These are phyloP conservation scores for Eumeta japonica DNA, from an alignment of 1,140 invertebrate genomes.

Conservation along the genomic window DNA sequence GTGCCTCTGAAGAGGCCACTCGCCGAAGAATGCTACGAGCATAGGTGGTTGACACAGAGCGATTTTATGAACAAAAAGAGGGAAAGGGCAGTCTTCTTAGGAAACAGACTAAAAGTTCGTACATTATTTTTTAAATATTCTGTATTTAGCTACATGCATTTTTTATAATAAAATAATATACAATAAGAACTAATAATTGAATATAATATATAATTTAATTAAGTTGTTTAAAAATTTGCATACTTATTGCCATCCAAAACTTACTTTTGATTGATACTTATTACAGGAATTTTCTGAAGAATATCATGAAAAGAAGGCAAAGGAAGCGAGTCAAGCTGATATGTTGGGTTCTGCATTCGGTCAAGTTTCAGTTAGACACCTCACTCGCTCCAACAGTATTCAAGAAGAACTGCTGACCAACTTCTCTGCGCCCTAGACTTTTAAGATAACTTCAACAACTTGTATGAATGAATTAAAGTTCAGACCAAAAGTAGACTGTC, in stretches of 20 bases:
- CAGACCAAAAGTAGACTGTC: too few species aligned
- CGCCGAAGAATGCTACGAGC: constrained; percentile 91
- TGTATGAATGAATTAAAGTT: background rate
- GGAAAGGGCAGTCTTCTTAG: constrained; percentile 82
- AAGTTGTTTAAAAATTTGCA: too few species aligned
- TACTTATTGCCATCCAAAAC: too few species aligned
- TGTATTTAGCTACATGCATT: too few species aligned
- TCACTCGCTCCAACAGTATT: constrained; percentile 76
- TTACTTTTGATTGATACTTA: too few species aligned
- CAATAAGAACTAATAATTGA: background rate
- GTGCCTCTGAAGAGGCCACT: constrained; percentile 90
- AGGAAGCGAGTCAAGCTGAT: constrained; percentile 61
- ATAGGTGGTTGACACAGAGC: constrained; percentile 88
- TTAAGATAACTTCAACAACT: background rate
- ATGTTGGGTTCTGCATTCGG: constrained; percentile 55
- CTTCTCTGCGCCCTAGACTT: constrained; percentile 25
- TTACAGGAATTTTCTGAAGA: constrained; percentile 71
- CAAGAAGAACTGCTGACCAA: constrained; percentile 75
- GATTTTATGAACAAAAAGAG: constrained; percentile 92
- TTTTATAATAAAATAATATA: too few species aligned
- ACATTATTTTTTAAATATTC: background rate
- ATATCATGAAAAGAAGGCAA: constrained; percentile 67
- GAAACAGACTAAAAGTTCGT: constrained; percentile 73
- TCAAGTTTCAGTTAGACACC: constrained; percentile 56
- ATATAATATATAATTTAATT: constrained; percentile 6